Base-by-base conservation (phyloP, 2,888 invertebrate species). In the Teleogryllus oceanicus region DNA sequence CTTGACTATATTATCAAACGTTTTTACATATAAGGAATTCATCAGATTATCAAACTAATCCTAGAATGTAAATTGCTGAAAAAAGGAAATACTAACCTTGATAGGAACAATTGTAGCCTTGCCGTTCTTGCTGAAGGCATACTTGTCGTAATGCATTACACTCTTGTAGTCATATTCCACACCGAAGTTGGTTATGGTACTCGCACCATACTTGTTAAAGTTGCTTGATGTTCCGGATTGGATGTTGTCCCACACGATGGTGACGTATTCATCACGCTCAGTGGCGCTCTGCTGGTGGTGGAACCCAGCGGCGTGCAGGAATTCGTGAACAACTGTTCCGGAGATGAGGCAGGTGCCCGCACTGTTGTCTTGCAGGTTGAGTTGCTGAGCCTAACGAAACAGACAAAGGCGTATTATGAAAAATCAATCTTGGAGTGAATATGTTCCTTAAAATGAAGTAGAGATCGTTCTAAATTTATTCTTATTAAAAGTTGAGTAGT, bases 301-400 rank as follows among this genome's bases (percentile, higher is more conserved):
- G 86, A 95, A 95, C 0, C 95, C 95, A 2, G 94, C 86, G 0
- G 93, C 92, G 84, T 95, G 95, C 84, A 95, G 89, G 85, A 95
- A 89, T 86, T 96, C 95, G 85, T 96, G 94, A 11, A 93, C 90
- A 3, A 94, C 89, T 13, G 92, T 92, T n/a, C 94, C 92, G 81
- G 89, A 89, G 49, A 85, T 87, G 80, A 92, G 89, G 84, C 88
- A 88, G 8, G 16, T 62, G 2, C 62, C 62, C 13, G 3, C 4
- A 18, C 10, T 13, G n/a, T 62, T 62, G n/a, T 62, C 62, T 5
- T 62, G 62, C 3, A 62, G 62, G n/a, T 62, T 62, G 5, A 62
- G 62, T 62, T 62, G 62, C n/a, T 62, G 62, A 62, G n/a, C 62
- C 62, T 62, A 5, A 4, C 8, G 4, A 37, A 37, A 37, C 2